Evolutionary conservation across 1,140 invertebrate genomes (phyloP), one percentile per base, ranked within the genome.

Genomic region (Drosophila aff.): DNA sequence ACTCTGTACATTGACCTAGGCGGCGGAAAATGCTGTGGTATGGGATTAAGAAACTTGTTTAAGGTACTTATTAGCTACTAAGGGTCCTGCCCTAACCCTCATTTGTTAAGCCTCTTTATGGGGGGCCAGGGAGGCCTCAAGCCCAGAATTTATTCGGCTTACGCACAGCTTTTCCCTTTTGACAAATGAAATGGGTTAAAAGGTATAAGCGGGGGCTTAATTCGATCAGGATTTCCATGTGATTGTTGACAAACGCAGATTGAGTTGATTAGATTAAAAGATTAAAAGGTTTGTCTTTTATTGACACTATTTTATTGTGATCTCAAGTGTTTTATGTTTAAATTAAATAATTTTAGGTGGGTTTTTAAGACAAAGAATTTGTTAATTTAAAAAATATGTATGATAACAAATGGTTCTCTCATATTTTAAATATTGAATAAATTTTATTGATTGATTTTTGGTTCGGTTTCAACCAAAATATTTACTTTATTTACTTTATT

Each of bases 1-100:
- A 80, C 57, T 28, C 53, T 52, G 76, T 63, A 49, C 81, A 67
- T 76, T 82, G 81, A 82, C 81, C 76, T 53, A 38, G 47, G 26
- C 40, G 11, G 2, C 21, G 2, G 41, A 40, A 73, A 60, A 31
- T 52, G 67, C 53, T 74, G 59, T 60, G 28, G 59, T 64, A 40
- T 47, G 59, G 71, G 72, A 75, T 63, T 64, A 64, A 55, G 72
- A 75, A 64, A 55, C 72, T 76, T 75, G 71, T 75, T 75, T 49
- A 71, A 36, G 59, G 58, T 64, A 64, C 71, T 75, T 75, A 75
- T 75, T 75, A 63, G 33, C 41, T 50, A 43, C 43, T 75, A 64
- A 75, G 49, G 13, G 18, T 26, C 23, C 21, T 6, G 18, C 60
- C 46, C 76, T 38, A 47, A 76, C 76, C 65, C 61, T 61, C 47